Percentiles rank a stretch among this genome's conserved stretches.
phyloP scores from a whole-genome alignment of 1,140 invertebrate species.

The Anastrepha ludens region DNA sequence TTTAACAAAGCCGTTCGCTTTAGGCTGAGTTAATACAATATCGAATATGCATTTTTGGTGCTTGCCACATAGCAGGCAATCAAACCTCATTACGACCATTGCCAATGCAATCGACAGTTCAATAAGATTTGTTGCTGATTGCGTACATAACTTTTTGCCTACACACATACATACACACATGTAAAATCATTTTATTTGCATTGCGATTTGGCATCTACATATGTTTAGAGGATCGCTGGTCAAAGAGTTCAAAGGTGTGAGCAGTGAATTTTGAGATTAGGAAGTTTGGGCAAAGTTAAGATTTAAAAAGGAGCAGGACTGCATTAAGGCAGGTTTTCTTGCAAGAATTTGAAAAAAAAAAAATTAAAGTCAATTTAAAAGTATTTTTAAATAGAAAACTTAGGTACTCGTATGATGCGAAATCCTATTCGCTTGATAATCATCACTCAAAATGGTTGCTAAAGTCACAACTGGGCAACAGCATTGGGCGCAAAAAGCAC shows the following conservation, averaged over 20 bases:
- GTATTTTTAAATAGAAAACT: too few species aligned
- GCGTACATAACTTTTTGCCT: slow-evolving; percentile 12
- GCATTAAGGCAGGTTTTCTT: too few species aligned
- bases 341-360: too few species aligned
- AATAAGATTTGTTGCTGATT: slow-evolving; percentile 51
- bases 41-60: neutral
- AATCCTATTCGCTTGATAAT: too few species aligned
- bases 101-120: slow-evolving; percentile 44
- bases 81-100: slow-evolving; percentile 49
- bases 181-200: neutral
- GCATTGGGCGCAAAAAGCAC: too few species aligned
- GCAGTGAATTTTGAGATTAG: neutral
- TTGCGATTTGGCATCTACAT: neutral
- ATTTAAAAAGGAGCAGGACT: too few species aligned
- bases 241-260: slow-evolving; percentile 34
- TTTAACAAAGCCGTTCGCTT: slow-evolving; percentile 30
- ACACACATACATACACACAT: too few species aligned
- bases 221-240: neutral
- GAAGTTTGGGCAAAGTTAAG: neutral
- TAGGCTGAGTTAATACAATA: slow-evolving; percentile 50
- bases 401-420: too few species aligned
- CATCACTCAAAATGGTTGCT: too few species aligned
- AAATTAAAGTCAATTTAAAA: too few species aligned
- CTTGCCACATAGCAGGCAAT: slow-evolving; percentile 25
- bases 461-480: too few species aligned